Evolutionary conservation across 1,140 invertebrate genomes (phyloP).

Genomic region (Drosophila varians): DNA sequence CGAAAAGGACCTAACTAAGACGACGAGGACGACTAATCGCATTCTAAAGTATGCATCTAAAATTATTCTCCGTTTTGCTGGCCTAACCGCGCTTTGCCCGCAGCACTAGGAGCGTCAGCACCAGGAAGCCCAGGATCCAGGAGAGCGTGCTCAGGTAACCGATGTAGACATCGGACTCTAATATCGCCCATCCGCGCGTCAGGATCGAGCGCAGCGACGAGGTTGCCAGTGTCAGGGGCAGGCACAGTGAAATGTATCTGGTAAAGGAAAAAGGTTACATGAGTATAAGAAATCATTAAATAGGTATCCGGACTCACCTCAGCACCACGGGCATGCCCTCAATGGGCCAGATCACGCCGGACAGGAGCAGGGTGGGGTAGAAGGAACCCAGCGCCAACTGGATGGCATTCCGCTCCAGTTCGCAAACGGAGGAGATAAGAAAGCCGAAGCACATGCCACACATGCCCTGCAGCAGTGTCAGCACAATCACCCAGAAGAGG

Average conservation of each 20-base stretch:
- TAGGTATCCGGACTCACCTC: slow-evolving; percentile 83
- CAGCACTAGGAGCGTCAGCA: slow-evolving; percentile 91
- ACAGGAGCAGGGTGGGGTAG: slow-evolving; percentile 95
- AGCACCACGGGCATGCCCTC: slow-evolving; percentile 94
- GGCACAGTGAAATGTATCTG: slow-evolving; percentile 90
- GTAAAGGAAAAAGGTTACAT: background rate
- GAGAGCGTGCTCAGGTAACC: slow-evolving; percentile 94
- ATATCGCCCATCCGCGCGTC: slow-evolving; percentile 94
- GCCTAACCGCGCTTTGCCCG: slow-evolving; percentile 89
- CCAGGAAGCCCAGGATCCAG: slow-evolving; percentile 94
- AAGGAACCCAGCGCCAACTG: slow-evolving; percentile 97
- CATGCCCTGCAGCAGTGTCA: slow-evolving; percentile 93
- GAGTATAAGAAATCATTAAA: too few species aligned
- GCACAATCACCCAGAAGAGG: slow-evolving; percentile 91
- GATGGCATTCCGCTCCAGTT: slow-evolving; percentile 96
- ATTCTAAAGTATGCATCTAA: slow-evolving; percentile 50
- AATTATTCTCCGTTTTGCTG: slow-evolving; percentile 36
- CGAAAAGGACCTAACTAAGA: slow-evolving; percentile 34
- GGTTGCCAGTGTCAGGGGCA: slow-evolving; percentile 96
- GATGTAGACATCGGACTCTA: slow-evolving; percentile 92
- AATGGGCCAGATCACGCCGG: slow-evolving; percentile 95
- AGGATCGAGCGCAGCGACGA: slow-evolving; percentile 94
- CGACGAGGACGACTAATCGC: slow-evolving; percentile 58
- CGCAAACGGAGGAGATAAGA: slow-evolving; percentile 96
- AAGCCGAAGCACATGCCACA: slow-evolving; percentile 98